Percentiles rank a stretch among this genome's conserved stretches.
phyloP scores from a whole-genome alignment of 2,888 invertebrate genomes.

The Drosophila pseudotakahashii region DNA sequence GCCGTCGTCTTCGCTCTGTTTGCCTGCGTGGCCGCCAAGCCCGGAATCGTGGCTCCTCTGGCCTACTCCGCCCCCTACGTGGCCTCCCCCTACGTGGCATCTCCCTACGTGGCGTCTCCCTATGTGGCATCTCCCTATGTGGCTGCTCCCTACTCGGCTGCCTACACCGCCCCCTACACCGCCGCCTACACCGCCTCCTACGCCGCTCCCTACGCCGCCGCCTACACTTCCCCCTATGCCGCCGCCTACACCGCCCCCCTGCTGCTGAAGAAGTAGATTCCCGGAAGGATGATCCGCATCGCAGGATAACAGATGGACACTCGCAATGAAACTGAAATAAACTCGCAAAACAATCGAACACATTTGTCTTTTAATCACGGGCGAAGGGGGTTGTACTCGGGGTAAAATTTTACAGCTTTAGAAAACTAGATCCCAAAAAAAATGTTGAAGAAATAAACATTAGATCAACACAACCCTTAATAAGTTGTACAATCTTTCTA shows the following conservation, averaged over 20 bases:
- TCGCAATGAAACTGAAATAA: conserved; percentile 40
- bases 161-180: conserved; percentile 55
- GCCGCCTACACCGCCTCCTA: conserved; percentile 51
- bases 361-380: conserved; percentile 19
- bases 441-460: too few relatives aligned
- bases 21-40: conserved; percentile 80
- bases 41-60: conserved; percentile 80
- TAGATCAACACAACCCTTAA: too few relatives aligned
- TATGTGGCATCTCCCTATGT: conserved; percentile 38
- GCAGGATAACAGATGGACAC: conserved; percentile 14
- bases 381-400: neutral
- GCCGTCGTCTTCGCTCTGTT: conserved; percentile 77
- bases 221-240: conserved; percentile 63
- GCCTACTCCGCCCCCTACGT: conserved; percentile 81
- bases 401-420: too few relatives aligned
- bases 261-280: conserved; percentile 72
- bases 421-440: too few relatives aligned
- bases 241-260: conserved; percentile 69
- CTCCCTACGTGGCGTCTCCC: conserved; percentile 60
- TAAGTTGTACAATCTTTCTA: too few relatives aligned
- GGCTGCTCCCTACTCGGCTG: conserved; percentile 58
- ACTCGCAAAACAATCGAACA: conserved; percentile 37
- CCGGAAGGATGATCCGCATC: conserved; percentile 1
- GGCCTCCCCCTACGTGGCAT: conserved; percentile 67
- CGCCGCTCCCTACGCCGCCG: conserved; percentile 69